These are phyloP conservation scores for Ectobius pallidus DNA, from an alignment of 2,888 invertebrate species.

Conservation along the genomic window DNA sequence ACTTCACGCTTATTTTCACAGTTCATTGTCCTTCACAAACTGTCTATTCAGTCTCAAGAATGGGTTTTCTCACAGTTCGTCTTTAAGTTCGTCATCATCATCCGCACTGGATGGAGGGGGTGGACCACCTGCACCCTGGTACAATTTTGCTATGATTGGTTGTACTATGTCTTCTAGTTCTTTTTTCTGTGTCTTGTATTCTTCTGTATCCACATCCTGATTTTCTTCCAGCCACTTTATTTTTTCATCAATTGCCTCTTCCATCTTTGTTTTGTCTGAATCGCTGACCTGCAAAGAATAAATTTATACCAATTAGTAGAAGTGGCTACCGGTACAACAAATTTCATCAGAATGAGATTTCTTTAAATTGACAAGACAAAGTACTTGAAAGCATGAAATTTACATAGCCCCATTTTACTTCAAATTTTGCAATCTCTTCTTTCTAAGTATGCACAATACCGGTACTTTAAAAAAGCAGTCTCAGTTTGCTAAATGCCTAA, in stretches of 20 bases:
- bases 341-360: no score
- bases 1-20: background rate
- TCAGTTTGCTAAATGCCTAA: no score
- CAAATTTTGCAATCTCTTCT: no score
- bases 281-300: conserved; percentile 64
- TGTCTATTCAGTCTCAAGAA: background rate
- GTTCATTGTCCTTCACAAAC: background rate
- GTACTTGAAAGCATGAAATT: no score
- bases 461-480: no score
- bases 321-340: no score
- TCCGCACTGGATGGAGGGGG: conserved; percentile 71
- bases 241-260: conserved; percentile 93
- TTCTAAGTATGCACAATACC: no score
- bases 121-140: conserved; percentile 84
- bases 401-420: no score
- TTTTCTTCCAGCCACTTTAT: conserved; percentile 99
- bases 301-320: no score
- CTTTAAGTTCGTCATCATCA: conserved; percentile 79
- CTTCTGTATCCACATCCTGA: conserved; percentile 89
- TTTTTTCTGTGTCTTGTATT: conserved; percentile 94
- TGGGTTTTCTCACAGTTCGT: conserved; percentile 69
- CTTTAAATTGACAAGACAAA: no score
- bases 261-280: conserved; percentile 93
- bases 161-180: conserved; percentile 93
- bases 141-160: conserved; percentile 96